Conservation (phyloP, 2,113 vertebrate genomes). For the Lepisosteus osseus region DNA sequence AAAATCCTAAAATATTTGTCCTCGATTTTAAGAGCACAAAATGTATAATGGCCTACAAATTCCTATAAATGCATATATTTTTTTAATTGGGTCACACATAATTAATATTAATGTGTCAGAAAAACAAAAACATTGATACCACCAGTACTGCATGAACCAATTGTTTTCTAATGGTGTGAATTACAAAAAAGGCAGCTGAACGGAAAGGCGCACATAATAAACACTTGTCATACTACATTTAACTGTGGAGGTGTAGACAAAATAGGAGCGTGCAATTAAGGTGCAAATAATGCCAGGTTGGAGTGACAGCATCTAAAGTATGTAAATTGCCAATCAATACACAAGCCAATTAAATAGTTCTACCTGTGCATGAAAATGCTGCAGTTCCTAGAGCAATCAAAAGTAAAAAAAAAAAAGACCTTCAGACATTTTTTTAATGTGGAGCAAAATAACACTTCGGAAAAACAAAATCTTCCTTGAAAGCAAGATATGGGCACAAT, state of each 20-base stretch:
- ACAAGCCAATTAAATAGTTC: neutral
- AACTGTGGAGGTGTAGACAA: neutral
- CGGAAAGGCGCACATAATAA: slow-evolving; percentile 29
- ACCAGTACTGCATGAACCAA: slow-evolving; percentile 25
- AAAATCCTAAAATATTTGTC: too few relatives aligned
- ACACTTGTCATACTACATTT: slow-evolving; percentile 42
- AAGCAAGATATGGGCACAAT: too few relatives aligned
- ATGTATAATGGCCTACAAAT: too few relatives aligned
- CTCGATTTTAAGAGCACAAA: too few relatives aligned
- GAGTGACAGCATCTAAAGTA: slow-evolving; percentile 6
- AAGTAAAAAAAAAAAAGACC: too few relatives aligned
- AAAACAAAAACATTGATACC: slow-evolving; percentile 24
- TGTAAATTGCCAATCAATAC: slow-evolving; percentile 3
- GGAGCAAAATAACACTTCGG: too few relatives aligned
- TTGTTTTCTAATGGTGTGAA: slow-evolving; percentile 30
- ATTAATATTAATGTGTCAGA: slow-evolving; percentile 36
- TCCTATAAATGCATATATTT: too few relatives aligned
- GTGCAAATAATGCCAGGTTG: slow-evolving; percentile 6
- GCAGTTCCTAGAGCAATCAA: too few relatives aligned
- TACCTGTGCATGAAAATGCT: too few relatives aligned
- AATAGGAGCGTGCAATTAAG: slow-evolving; percentile 34
- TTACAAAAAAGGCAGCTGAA: slow-evolving; percentile 20
- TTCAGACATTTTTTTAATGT: too few relatives aligned
- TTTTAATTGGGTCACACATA: neutral
- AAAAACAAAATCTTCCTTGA: too few relatives aligned